Conservation (phyloP, 2,888 invertebrate genomes). For the Brachyopa scutellaris region DNA sequence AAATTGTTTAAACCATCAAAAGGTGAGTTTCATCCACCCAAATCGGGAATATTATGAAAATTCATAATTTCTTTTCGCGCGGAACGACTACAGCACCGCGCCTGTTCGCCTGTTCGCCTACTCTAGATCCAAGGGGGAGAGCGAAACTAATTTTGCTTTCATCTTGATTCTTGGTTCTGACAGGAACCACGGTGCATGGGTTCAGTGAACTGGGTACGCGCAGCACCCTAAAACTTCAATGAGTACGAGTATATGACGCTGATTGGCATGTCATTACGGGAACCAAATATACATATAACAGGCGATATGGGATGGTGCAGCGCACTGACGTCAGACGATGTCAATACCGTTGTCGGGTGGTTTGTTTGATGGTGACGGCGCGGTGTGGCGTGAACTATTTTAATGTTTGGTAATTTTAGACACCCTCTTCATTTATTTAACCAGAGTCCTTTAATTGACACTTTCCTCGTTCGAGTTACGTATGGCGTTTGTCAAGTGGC, state of each 20-base stretch:
- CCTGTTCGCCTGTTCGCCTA: neutral
- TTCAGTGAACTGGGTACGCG: slow-evolving; percentile 58
- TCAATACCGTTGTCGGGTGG: slow-evolving; percentile 37
- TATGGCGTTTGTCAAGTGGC: slow-evolving; percentile 43
- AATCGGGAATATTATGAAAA: slow-evolving; percentile 64
- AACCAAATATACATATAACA: neutral
- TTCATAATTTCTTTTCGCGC: slow-evolving; percentile 56
- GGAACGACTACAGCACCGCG: slow-evolving; percentile 12
- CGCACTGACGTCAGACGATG: slow-evolving; percentile 56
- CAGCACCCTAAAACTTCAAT: slow-evolving; percentile 49
- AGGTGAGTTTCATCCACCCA: slow-evolving; percentile 48
- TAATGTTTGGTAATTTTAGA: slow-evolving; percentile 56
- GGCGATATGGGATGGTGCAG: slow-evolving; percentile 11
- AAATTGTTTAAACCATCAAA: slow-evolving; percentile 25
- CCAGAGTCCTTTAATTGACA: slow-evolving; percentile 62
- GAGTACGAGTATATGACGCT: slow-evolving; percentile 37
- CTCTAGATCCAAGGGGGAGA: neutral
- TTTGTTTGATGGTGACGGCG: slow-evolving; percentile 45
- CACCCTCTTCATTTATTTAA: slow-evolving; percentile 11
- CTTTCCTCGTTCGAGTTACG: slow-evolving; percentile 5
- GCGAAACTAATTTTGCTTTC: slow-evolving; percentile 50
- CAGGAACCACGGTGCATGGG: slow-evolving; percentile 61
- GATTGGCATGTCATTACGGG: slow-evolving; percentile 70
- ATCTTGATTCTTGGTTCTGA: slow-evolving; percentile 53
- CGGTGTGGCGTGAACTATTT: slow-evolving; percentile 53